Evolutionary conservation across 1,140 invertebrate species (phyloP).

Genomic region (Drosophila athabasca): DNA sequence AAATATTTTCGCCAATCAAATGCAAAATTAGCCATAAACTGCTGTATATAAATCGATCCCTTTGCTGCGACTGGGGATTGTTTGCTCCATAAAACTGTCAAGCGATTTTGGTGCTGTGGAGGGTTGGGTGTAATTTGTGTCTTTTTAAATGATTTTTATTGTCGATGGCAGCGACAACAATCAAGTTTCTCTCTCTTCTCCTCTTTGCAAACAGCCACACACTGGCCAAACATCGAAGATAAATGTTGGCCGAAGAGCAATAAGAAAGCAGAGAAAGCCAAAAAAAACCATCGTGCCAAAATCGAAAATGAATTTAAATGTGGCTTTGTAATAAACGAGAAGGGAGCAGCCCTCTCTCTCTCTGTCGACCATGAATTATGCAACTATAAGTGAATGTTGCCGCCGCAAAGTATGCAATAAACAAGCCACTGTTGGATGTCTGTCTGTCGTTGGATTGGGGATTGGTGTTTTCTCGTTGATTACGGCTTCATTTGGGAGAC

Average conservation of each 20-base stretch:
- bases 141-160: conserved; percentile 80
- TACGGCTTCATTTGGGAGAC: conserved; percentile 66
- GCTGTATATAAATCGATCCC: neutral
- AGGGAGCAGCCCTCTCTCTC: conserved; percentile 7
- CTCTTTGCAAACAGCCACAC: neutral
- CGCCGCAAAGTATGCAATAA: conserved; percentile 48
- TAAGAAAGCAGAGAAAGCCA: conserved; percentile 9
- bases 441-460: conserved; percentile 26
- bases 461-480: conserved; percentile 31
- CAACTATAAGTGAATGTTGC: conserved; percentile 67
- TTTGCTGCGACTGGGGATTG: conserved; percentile 11
- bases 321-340: conserved; percentile 70
- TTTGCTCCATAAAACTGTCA: conserved; percentile 57
- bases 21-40: too few species aligned
- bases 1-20: neutral
- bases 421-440: conserved; percentile 23
- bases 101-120: conserved; percentile 43
- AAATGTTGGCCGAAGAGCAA: conserved; percentile 55
- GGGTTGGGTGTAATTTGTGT: conserved; percentile 67
- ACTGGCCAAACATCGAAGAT: conserved; percentile 60
- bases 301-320: conserved; percentile 81
- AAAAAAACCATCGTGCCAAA: conserved; percentile 47
- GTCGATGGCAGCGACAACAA: conserved; percentile 57
- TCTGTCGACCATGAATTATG: conserved; percentile 67
- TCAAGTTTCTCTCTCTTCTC: conserved; percentile 19